Evolutionary conservation across 2,888 invertebrate genomes (phyloP).

Genomic region (Lasius fuliginosus): DNA sequence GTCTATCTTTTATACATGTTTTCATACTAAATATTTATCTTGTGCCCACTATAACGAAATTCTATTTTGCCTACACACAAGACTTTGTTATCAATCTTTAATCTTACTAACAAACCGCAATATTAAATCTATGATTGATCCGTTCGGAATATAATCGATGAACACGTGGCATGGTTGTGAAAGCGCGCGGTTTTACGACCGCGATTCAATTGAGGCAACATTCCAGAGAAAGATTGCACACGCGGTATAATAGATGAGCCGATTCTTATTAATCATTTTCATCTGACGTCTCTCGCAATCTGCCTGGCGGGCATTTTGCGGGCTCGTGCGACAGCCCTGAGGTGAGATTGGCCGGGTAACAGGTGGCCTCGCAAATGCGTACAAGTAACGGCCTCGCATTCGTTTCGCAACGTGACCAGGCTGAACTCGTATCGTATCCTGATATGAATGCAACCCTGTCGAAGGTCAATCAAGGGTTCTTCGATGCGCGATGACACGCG

Average conservation of each 20-base stretch:
- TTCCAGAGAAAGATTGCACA: conserved; percentile 57
- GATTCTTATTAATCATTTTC: conserved; percentile 70
- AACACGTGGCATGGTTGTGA: conserved; percentile 45
- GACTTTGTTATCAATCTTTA: not conserved
- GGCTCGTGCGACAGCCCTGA: conserved; percentile 51
- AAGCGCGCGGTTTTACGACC: conserved; percentile 38
- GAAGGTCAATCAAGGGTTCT: conserved; percentile 50
- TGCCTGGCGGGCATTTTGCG: conserved; percentile 46
- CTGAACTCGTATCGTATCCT: conserved; percentile 4
- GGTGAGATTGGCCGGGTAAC: conserved; percentile 58
- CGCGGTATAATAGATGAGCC: conserved; percentile 52
- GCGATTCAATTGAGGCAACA: conserved; percentile 66
- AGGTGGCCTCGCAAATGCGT: conserved; percentile 60
- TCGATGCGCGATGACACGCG: not conserved
- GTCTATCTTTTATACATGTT: not conserved
- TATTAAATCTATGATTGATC: conserved; percentile 38
- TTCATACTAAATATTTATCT: not conserved
- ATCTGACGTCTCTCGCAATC: conserved; percentile 63
- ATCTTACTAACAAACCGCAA: not conserved
- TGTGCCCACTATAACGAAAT: not conserved
- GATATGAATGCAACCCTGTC: conserved; percentile 22
- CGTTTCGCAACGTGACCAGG: conserved; percentile 59
- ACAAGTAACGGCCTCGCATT: conserved; percentile 51
- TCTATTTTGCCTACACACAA: not conserved
- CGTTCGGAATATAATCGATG: conserved; percentile 17